Conservation (phyloP, 2,113 vertebrate genomes). For the Gnathonemus longibarbis region DNA sequence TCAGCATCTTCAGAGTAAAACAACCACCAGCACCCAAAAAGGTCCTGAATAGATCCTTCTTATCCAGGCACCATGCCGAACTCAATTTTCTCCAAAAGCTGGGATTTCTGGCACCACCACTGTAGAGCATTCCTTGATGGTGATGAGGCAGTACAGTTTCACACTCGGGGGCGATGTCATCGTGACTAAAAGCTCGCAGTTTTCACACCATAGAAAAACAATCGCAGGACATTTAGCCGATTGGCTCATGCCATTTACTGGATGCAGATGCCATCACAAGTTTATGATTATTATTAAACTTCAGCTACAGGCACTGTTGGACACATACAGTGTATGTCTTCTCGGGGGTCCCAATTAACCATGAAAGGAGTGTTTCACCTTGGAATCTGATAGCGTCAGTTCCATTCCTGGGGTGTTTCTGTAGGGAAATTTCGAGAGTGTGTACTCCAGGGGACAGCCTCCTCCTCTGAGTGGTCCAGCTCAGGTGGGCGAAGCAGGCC, state of each 20-base stretch:
- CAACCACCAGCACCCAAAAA: neutral
- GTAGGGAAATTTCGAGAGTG: neutral
- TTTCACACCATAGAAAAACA: neutral
- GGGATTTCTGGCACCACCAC: neutral
- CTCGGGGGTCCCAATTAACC: neutral
- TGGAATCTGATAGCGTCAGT: neutral
- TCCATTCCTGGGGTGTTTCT: neutral
- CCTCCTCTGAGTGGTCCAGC: neutral
- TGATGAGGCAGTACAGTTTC: neutral
- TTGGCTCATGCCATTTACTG: neutral
- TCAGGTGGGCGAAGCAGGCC: neutral
- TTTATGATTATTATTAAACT: neutral
- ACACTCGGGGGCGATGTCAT: neutral
- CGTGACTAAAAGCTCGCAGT: neutral
- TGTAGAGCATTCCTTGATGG: neutral
- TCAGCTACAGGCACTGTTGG: neutral
- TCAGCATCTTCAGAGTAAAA: neutral
- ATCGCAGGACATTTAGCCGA: neutral
- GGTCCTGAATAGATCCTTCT: neutral
- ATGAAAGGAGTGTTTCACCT: neutral
- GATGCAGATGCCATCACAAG: neutral
- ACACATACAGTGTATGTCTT: neutral
- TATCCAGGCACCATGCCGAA: neutral
- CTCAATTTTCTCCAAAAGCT: neutral
- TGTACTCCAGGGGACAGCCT: neutral